Percentiles rank a stretch among this genome's conserved stretches.
phyloP scores from a whole-genome alignment of 2,113 vertebrate genomes.

The Macaca mulatta region DNA sequence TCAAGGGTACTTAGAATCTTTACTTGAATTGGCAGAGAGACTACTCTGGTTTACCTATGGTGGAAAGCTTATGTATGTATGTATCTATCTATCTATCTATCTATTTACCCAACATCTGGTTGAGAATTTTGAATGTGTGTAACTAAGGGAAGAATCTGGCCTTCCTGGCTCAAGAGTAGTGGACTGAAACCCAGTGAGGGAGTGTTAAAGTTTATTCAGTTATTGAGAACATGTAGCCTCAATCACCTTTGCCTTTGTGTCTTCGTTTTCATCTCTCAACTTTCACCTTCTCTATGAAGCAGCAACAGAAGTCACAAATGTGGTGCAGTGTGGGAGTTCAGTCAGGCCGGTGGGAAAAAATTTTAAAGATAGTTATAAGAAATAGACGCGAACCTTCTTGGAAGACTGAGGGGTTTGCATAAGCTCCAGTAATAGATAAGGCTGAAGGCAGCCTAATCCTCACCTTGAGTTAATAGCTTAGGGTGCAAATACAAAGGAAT shows the following conservation, averaged over 20 bases:
- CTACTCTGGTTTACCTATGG: neutral
- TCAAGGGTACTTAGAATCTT: neutral
- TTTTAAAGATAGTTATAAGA: no score
- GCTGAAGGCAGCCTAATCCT: no score
- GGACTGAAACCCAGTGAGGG: neutral
- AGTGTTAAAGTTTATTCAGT: neutral
- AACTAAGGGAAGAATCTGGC: neutral
- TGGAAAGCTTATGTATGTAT: neutral
- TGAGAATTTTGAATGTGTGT: neutral
- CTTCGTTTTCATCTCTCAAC: neutral
- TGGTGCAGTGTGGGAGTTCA: no score
- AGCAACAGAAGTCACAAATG: neutral
- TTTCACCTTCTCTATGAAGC: neutral
- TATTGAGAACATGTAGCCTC: neutral
- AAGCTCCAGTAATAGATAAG: no score
- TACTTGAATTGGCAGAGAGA: neutral
- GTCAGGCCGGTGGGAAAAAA: no score
- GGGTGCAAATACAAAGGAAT: no score
- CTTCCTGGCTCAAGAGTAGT: neutral
- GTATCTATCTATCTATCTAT: neutral
- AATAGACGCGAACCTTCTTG: no score
- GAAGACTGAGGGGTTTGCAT: no score
- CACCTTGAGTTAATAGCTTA: no score
- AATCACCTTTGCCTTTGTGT: neutral
- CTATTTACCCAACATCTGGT: neutral